Percentiles rank a stretch among this genome's conserved stretches.
phyloP scores from a whole-genome alignment of 2,888 invertebrate species.

The Eledona agricola region DNA sequence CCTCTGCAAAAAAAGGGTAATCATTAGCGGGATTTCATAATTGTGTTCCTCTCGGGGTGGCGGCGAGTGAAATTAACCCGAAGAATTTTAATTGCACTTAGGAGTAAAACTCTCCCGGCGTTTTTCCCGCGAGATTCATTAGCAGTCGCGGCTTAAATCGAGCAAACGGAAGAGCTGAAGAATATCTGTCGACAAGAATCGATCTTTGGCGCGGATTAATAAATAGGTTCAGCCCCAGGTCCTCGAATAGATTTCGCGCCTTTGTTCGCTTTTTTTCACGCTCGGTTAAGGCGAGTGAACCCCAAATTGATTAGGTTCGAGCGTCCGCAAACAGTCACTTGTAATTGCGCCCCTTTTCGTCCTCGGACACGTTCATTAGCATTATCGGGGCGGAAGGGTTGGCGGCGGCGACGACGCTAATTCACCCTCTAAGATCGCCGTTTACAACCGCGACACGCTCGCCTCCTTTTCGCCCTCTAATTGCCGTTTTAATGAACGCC shows the following conservation, averaged over 20 bases:
- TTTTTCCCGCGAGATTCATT: too few relatives aligned
- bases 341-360: slow-evolving; percentile 20
- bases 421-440: slow-evolving; percentile 32
- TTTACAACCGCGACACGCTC: slow-evolving; percentile 33
- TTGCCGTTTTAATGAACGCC: slow-evolving; percentile 46
- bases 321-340: slow-evolving; percentile 5
- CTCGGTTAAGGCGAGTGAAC: too few relatives aligned
- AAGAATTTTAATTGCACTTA: slow-evolving; percentile 14
- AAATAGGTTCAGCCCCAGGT: too few relatives aligned
- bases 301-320: slow-evolving; percentile 9
- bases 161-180: too few relatives aligned
- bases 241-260: too few relatives aligned
- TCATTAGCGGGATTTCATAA: slow-evolving; percentile 2
- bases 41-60: slow-evolving; percentile 2
- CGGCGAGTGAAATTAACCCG: slow-evolving; percentile 9
- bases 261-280: neutral
- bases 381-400: slow-evolving; percentile 24
- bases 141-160: too few relatives aligned
- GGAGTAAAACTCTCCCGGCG: too few relatives aligned
- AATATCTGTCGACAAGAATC: too few relatives aligned
- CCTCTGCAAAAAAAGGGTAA: slow-evolving; percentile 63
- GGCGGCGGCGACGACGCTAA: slow-evolving; percentile 19
- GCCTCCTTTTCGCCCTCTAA: slow-evolving; percentile 40
- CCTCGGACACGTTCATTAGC: slow-evolving; percentile 28
- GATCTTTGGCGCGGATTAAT: too few relatives aligned